These are phyloP conservation scores for Dicerorhinus sumatrensis DNA, from an alignment of 2,113 vertebrate genomes.

Conservation along the genomic window DNA sequence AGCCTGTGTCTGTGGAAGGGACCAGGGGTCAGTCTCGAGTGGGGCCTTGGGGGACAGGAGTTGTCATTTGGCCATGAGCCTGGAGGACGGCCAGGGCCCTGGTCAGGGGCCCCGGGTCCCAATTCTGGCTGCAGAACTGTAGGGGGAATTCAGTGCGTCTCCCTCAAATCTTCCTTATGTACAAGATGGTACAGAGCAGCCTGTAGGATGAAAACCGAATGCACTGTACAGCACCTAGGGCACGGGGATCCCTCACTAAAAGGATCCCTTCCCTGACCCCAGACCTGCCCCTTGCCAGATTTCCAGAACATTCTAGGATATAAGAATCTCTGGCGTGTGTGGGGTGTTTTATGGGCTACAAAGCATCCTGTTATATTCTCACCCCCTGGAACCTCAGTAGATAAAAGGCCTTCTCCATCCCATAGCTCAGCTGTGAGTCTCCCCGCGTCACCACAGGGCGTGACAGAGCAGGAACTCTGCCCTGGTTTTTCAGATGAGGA, in stretches of 20 bases:
- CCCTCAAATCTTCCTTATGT: neutral
- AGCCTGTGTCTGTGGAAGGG: neutral
- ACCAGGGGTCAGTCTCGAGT: fast-evolving
- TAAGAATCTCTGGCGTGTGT: neutral
- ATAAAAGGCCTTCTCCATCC: neutral
- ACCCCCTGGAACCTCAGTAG: neutral
- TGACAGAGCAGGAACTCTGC: fast-evolving
- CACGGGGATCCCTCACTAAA: neutral
- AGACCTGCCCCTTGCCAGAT: neutral
- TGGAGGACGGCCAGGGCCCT: neutral
- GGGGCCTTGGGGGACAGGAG: neutral
- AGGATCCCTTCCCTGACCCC: neutral
- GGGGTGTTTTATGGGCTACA: neutral
- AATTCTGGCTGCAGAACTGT: neutral
- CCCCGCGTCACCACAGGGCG: fast-evolving
- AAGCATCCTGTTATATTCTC: neutral
- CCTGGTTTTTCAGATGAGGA: neutral
- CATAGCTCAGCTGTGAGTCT: fast-evolving
- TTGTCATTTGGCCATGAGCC: neutral
- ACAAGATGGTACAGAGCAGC: no score
- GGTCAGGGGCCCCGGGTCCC: no score
- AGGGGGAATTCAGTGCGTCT: neutral
- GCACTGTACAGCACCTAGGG: fast-evolving
- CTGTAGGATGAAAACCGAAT: fast-evolving
- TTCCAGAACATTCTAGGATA: neutral